A percentile compares a stretch with the other conserved stretches of the same genome.
Evolutionary conservation across 1,140 invertebrate species (phyloP).

Genomic region (Heliconius hermathena): DNA sequence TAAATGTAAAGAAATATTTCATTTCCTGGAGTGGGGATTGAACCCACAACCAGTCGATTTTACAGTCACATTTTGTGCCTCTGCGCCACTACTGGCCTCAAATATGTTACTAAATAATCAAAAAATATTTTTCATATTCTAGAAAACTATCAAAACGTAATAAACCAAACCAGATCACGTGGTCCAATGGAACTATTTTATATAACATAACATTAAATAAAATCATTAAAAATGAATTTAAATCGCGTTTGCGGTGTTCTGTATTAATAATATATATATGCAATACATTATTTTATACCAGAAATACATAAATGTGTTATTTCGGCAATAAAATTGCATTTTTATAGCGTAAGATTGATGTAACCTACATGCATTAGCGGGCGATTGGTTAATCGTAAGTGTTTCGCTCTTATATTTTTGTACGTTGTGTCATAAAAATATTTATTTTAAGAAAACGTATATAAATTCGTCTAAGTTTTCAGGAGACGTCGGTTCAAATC

Average conservation of each 20-base stretch:
- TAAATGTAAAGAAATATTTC: no score
- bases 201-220: conserved; percentile 17
- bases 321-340: neutral
- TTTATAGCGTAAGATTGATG: neutral
- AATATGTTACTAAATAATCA: no score
- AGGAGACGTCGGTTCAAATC: no score
- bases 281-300: neutral
- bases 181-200: neutral
- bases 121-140: no score
- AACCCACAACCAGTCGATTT: no score
- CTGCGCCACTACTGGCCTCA: no score
- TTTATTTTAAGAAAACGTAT: no score
- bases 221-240: conserved; percentile 17
- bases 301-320: neutral
- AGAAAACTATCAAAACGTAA: no score
- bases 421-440: no score
- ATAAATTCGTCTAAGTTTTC: no score
- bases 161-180: neutral
- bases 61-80: no score
- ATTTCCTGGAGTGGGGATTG: no score
- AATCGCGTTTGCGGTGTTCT: neutral
- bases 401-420: neutral
- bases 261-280: neutral
- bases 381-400: neutral
- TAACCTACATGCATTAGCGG: neutral